phyloP scores from a whole-genome alignment of 2,113 vertebrate species.

The Brachionichthys hirsutus region DNA sequence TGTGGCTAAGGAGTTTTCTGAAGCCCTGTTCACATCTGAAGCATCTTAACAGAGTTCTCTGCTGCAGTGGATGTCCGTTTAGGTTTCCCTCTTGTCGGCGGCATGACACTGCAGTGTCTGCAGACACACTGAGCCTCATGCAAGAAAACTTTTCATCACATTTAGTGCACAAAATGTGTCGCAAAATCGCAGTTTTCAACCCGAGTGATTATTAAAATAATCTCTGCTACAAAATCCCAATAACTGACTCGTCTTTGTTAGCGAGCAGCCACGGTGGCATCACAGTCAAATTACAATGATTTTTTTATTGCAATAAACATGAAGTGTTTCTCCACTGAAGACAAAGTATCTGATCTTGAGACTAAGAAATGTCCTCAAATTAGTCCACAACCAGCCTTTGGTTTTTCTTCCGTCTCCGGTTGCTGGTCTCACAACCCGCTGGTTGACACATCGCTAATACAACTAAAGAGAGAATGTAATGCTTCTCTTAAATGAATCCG shows the following conservation, averaged over 20 bases:
- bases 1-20: constrained; percentile 60
- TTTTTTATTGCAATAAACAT: no score
- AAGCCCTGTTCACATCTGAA: constrained; percentile 48
- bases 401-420: no score
- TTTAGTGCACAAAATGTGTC: no score
- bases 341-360: no score
- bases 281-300: no score
- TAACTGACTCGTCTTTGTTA: no score
- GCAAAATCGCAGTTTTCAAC: no score
- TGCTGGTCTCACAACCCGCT: no score
- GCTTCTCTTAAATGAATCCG: neutral
- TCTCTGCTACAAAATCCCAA: neutral
- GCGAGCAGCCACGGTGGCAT: no score
- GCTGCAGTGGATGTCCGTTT: neutral
- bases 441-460: neutral
- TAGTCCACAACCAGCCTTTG: no score
- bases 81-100: neutral
- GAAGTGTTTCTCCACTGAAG: no score
- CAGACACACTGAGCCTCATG: constrained; percentile 6
- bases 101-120: neutral
- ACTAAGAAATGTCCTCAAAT: no score
- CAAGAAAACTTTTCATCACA: constrained; percentile 8
- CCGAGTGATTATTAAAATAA: neutral
- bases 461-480: neutral
- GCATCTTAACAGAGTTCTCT: neutral